A percentile compares a stretch with the other conserved stretches of the same genome.
phyloP scores from a whole-genome alignment of 2,113 vertebrate genomes.

The Seriola aureovittata region DNA sequence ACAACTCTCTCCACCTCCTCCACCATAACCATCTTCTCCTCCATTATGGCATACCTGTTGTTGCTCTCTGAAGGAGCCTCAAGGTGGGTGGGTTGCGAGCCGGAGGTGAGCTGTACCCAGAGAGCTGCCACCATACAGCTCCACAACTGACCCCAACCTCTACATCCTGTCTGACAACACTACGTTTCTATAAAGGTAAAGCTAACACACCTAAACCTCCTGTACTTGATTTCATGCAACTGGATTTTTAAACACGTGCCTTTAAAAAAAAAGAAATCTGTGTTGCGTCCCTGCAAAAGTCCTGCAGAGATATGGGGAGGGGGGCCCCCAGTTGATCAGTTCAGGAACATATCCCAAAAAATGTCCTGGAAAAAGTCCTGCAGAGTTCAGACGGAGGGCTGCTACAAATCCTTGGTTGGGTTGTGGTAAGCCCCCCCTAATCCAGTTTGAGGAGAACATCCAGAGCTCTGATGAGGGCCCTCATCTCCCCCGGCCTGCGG shows the following conservation, averaged over 20 bases:
- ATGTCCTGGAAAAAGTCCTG: slow-evolving; percentile 42
- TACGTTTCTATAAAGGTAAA: slow-evolving; percentile 62
- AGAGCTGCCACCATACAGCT: slow-evolving; percentile 47
- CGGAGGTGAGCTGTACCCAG: slow-evolving; percentile 21
- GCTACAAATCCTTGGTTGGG: slow-evolving; percentile 66
- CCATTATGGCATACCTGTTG: slow-evolving; percentile 47
- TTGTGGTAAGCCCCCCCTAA: slow-evolving; percentile 44
- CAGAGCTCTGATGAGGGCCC: slow-evolving; percentile 50
- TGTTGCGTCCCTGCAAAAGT: slow-evolving; percentile 57
- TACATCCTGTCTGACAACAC: slow-evolving; percentile 39
- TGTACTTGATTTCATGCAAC: slow-evolving; percentile 74
- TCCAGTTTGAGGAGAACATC: slow-evolving; percentile 64
- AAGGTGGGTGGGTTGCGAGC: neutral
- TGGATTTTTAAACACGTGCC: slow-evolving; percentile 65
- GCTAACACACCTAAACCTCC: slow-evolving; percentile 71
- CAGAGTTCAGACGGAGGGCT: slow-evolving; percentile 35
- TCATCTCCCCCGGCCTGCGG: slow-evolving; percentile 47
- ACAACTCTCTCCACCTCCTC: slow-evolving; percentile 11
- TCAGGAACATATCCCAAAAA: slow-evolving; percentile 37
- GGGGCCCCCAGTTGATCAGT: slow-evolving; percentile 28
- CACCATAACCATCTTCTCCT: slow-evolving; percentile 28
- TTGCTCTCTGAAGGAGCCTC: slow-evolving; percentile 26
- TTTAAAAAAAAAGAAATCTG: slow-evolving; percentile 59
- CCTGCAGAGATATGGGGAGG: slow-evolving; percentile 26
- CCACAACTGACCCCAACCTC: slow-evolving; percentile 25